Evolutionary conservation across 2,888 invertebrate species (phyloP).

Genomic region (Polydrusus cervinus): DNA sequence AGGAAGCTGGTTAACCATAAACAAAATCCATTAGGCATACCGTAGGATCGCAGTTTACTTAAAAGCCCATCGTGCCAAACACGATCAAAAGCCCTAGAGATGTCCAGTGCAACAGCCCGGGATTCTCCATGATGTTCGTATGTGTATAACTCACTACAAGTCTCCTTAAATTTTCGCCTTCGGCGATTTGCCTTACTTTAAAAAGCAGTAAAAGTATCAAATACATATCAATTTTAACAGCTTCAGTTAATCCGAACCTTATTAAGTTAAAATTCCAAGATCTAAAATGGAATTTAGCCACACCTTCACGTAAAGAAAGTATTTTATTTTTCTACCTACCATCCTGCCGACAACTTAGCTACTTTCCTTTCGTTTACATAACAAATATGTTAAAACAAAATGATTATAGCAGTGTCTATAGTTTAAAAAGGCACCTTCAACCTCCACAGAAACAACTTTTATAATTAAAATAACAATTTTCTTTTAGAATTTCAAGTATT

Average conservation of each 20-base stretch:
- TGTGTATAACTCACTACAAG: too few relatives aligned
- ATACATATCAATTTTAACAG: neutral
- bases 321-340: constrained; percentile 51
- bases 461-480: neutral
- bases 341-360: constrained; percentile 34
- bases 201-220: neutral
- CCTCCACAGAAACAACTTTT: neutral
- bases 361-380: constrained; percentile 41
- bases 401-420: neutral
- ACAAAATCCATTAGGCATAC: too few relatives aligned
- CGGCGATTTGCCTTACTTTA: too few relatives aligned
- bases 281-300: constrained; percentile 41
- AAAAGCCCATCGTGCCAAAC: too few relatives aligned
- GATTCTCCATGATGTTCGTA: too few relatives aligned
- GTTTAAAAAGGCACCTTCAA: neutral
- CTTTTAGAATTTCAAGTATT: neutral
- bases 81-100: too few relatives aligned
- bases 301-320: constrained; percentile 45
- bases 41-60: too few relatives aligned
- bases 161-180: too few relatives aligned
- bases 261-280: constrained; percentile 21
- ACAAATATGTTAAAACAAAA: constrained; percentile 6
- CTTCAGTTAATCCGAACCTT: neutral
- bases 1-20: too few relatives aligned
- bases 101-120: too few relatives aligned